Evolutionary conservation across 2,113 vertebrate genomes (phyloP).

Genomic region (Myiozetetes cayanensis): DNA sequence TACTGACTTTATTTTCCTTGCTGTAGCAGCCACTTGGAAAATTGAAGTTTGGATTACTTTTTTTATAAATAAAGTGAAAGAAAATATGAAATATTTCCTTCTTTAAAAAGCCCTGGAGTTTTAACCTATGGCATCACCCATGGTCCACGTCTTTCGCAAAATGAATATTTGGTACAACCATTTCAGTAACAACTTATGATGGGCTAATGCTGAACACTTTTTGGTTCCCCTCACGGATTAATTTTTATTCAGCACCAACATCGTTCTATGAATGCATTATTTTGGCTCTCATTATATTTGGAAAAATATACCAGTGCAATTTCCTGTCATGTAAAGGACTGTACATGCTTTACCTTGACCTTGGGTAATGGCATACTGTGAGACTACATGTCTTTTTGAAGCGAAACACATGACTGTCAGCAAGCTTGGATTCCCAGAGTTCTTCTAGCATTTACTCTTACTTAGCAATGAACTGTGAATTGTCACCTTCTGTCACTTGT

Average conservation of each 20-base stretch:
- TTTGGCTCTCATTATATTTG: neutral
- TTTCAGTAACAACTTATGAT: neutral
- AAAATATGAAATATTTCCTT: neutral
- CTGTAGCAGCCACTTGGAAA: neutral
- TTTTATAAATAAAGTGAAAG: neutral
- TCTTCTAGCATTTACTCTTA: neutral
- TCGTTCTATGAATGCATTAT: neutral
- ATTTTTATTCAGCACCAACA: neutral
- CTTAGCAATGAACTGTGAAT: neutral
- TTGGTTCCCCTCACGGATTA: neutral
- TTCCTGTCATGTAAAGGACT: neutral
- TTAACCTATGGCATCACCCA: neutral
- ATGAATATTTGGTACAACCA: neutral
- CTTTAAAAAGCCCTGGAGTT: neutral
- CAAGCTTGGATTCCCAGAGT: neutral
- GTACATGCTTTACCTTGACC: rapidly evolving
- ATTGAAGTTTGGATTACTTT: neutral
- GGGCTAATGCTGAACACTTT: neutral
- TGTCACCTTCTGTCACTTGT: neutral
- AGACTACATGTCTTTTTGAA: neutral
- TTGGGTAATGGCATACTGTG: neutral
- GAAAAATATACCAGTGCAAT: neutral
- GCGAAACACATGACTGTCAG: neutral
- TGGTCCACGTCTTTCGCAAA: neutral
- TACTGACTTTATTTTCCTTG: neutral